Conservation (phyloP, 2,113 vertebrate genomes). For the Tragelaphus strepsiceros region DNA sequence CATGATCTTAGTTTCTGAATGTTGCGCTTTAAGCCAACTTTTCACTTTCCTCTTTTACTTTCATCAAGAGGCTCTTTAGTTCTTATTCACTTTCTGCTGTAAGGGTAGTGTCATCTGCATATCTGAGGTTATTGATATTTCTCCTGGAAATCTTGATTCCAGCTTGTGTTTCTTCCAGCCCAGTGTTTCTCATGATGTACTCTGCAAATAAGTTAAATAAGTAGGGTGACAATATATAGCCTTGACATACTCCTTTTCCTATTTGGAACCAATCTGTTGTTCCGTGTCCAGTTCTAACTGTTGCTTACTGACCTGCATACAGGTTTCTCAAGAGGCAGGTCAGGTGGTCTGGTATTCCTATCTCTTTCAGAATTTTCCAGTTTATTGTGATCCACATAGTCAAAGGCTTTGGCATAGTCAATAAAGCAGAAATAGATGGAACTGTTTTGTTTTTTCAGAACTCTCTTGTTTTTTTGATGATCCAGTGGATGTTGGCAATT, state of each 20-base stretch:
- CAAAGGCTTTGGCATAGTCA: neutral
- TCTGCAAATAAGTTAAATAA: neutral
- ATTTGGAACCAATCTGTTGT: neutral
- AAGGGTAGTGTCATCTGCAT: neutral
- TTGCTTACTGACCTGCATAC: neutral
- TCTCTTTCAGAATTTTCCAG: neutral
- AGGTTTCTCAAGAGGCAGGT: neutral
- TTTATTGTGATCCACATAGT: neutral
- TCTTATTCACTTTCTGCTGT: neutral
- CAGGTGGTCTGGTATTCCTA: neutral
- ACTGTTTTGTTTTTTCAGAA: neutral
- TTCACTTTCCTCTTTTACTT: neutral
- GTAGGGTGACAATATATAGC: neutral
- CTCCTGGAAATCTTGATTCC: neutral
- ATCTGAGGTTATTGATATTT: neutral
- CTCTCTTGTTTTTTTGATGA: neutral
- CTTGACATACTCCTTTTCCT: rapidly evolving
- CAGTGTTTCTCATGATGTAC: neutral
- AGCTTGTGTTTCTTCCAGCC: neutral
- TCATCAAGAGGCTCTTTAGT: neutral
- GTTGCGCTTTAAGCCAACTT: neutral
- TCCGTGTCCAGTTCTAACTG: neutral
- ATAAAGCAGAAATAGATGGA: neutral
- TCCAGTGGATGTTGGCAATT: neutral
- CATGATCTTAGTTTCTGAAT: neutral